Conservation (phyloP, 64 coral and sea anemone species). For the Stichodactyla mertensii region DNA sequence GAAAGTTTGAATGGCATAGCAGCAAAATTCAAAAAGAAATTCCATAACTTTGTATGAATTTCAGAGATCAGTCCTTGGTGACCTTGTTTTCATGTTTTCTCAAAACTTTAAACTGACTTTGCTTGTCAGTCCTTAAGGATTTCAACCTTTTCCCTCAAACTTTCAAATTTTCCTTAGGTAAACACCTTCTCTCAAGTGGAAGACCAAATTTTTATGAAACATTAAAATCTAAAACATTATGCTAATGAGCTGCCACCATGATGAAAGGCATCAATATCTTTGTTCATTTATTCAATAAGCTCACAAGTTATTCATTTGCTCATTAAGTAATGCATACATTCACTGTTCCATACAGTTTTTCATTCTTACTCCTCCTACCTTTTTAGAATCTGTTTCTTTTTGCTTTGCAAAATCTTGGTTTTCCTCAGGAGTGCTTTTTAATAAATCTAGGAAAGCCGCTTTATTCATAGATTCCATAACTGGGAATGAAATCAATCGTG, state of each 20-base stretch:
- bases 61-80: too few species aligned
- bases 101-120: too few species aligned
- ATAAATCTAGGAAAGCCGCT: slow-evolving; percentile 74
- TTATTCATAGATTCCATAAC: slow-evolving; percentile 83
- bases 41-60: too few species aligned
- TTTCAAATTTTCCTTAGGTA: too few species aligned
- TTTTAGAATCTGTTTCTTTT: background rate
- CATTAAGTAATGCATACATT: background rate
- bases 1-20: too few species aligned
- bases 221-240: background rate
- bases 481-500: background rate
- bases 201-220: background rate
- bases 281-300: background rate
- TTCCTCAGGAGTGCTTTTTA: slow-evolving; percentile 65
- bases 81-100: too few species aligned
- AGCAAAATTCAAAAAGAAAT: too few species aligned
- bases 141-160: too few species aligned
- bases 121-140: too few species aligned
- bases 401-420: background rate
- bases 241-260: background rate
- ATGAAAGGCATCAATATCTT: background rate
- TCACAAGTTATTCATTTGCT: background rate
- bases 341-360: background rate
- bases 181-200: background rate
- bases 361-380: background rate